Conservation (phyloP, 2,113 vertebrate species). For the Seriola dumerili region DNA sequence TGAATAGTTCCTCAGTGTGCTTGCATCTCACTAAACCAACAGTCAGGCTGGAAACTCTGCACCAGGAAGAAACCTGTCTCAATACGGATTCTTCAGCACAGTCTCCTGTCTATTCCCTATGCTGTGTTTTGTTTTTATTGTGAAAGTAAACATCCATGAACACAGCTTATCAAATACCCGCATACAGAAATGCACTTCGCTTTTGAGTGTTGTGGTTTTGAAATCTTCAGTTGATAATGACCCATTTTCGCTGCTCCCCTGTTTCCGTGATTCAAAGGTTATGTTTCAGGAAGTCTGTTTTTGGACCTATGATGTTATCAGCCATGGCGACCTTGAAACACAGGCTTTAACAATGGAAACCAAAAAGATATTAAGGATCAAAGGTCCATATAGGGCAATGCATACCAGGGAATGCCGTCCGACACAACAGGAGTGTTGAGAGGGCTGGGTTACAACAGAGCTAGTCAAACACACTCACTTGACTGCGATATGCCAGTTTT, state of each 20-base stretch:
- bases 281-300: neutral
- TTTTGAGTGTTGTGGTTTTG: conserved; percentile 25
- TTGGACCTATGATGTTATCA: neutral
- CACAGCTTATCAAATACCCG: conserved; percentile 30
- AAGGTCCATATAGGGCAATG: conserved; percentile 1
- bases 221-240: conserved; percentile 33
- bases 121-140: conserved; percentile 3
- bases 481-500: conserved; percentile 25
- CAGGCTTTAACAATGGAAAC: too few species aligned
- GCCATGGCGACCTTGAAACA: neutral
- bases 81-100: too few species aligned
- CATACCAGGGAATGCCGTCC: conserved; percentile 49
- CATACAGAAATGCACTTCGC: conserved; percentile 34
- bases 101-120: too few species aligned
- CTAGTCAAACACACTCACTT: conserved; percentile 13
- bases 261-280: conserved; percentile 20
- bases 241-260: conserved; percentile 34
- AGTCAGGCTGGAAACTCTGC: too few species aligned
- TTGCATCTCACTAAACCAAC: too few species aligned
- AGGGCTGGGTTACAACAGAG: conserved; percentile 10
- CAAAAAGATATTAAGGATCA: neutral
- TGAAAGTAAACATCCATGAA: conserved; percentile 13
- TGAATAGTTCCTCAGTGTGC: too few species aligned
- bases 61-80: too few species aligned
- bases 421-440: conserved; percentile 16